phyloP scores from a whole-genome alignment of 2,113 vertebrate genomes.

The Empidonax alnorum region DNA sequence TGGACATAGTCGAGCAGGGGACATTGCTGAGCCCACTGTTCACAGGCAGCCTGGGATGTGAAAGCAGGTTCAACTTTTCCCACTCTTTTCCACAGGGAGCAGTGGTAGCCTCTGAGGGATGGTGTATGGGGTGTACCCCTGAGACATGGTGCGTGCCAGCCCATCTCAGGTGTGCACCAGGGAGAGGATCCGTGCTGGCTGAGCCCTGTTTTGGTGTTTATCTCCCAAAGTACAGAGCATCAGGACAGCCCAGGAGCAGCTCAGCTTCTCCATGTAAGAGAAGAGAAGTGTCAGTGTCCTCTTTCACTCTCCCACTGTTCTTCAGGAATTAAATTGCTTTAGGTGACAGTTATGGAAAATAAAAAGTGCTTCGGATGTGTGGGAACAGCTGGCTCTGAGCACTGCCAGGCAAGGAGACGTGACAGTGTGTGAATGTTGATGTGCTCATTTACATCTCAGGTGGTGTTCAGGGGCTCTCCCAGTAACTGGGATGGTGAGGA shows the following conservation, averaged over 20 bases:
- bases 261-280: neutral
- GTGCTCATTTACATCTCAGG: neutral
- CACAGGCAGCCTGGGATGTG: fast-evolving
- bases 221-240: fast-evolving
- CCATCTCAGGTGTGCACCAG: neutral
- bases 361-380: neutral
- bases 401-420: neutral
- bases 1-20: fast-evolving
- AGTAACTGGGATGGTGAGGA: neutral
- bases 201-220: neutral
- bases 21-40: fast-evolving
- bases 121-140: too few relatives aligned
- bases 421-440: neutral
- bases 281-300: neutral
- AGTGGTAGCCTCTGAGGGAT: neutral
- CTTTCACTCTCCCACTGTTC: neutral
- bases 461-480: neutral
- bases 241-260: fast-evolving
- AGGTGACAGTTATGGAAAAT: neutral
- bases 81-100: fast-evolving
- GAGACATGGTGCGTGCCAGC: neutral
- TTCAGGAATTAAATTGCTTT: neutral
- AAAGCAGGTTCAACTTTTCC: neutral
- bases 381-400: neutral
- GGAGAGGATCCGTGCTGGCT: fast-evolving